Conservation (phyloP, 2,113 vertebrate species). For the Sarotherodon lohbergeri region DNA sequence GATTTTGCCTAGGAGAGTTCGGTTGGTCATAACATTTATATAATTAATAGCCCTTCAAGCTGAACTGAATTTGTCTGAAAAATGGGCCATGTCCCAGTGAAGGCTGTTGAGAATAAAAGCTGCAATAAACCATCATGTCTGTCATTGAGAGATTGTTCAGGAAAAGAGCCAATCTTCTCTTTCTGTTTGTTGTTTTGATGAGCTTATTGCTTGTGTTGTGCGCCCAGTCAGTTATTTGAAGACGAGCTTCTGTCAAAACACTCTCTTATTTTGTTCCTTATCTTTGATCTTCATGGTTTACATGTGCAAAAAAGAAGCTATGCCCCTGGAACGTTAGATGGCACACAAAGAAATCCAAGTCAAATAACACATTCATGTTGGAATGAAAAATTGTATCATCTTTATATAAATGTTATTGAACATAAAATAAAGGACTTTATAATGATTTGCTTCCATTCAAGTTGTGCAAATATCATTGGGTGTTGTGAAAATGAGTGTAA, state of each 20-base stretch:
- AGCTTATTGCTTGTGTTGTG: conserved; percentile 5
- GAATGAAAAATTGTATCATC: neutral
- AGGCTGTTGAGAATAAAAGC: conserved; percentile 16
- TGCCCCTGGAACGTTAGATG: neutral
- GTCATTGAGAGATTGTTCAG: conserved; percentile 9
- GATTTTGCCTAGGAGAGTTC: neutral
- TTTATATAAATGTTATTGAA: neutral
- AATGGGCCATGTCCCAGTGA: conserved; percentile 12
- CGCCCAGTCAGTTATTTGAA: neutral
- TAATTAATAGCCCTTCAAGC: conserved; percentile 22
- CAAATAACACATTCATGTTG: neutral
- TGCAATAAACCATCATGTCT: conserved; percentile 3
- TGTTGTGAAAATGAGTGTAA: neutral
- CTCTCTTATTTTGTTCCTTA: neutral
- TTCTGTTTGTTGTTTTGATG: conserved; percentile 12
- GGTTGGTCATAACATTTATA: neutral
- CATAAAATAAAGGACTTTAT: neutral
- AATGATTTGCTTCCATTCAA: neutral
- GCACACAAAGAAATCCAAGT: neutral
- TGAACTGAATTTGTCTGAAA: conserved; percentile 14
- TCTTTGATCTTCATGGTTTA: neutral
- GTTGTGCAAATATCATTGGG: neutral
- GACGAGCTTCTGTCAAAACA: neutral
- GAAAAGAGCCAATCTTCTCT: conserved; percentile 11
- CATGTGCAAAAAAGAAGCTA: neutral